Evolutionary conservation across 2,797 vertebrate genomes (phyloP), one percentile per base, ranked within the genome.

Genomic region (Catamblyrhynchus diadema): DNA sequence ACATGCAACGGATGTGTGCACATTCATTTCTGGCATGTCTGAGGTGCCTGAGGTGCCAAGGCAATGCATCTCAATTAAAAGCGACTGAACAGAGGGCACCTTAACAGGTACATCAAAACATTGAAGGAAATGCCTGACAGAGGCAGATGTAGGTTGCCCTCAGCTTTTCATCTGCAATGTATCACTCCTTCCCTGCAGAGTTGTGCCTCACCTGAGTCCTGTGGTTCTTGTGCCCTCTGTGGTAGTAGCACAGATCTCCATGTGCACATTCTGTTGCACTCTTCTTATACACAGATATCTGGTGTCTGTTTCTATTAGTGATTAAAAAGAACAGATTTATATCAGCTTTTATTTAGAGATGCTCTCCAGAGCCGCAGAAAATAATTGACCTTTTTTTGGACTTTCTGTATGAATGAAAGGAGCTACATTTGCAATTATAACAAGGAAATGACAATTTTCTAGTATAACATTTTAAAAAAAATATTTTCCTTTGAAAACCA

Each of bases 211-310:
- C 12, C 27, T 20, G n/a, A 57, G 37, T 7, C 23, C 32, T 37
- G 44, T 6, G 44, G 21, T 12, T 71, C 27, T 72, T 32, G 11
- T 47, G 56, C 19, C 21, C n/a, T 48, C n/a, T 28, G 18, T 7
- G 39, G 24, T 20, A 2, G 3, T 8, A 23, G 32, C 28, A 72
- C 66, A 20, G 7, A 28, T 60, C 23, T 32, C 22, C 5, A 0
- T 6, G 16, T 2, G 18, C 13, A 6, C 14, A 2, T 2, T 28
- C 51, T 5, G 2, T 20, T 86, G 57, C 37, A n/a, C 0, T 0
- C 8, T 54, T 79, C 25, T 10, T 30, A 22, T 5, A 44, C 15
- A 37, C 24, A 42, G 37, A 48, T 27, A 51, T 48, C 69, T 79
- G 32, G 18, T 39, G 47, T 25, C 33, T 54, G 16, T 13, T 60